phyloP scores from a whole-genome alignment of 2,797 vertebrate species.

The Ceryle rudis region DNA sequence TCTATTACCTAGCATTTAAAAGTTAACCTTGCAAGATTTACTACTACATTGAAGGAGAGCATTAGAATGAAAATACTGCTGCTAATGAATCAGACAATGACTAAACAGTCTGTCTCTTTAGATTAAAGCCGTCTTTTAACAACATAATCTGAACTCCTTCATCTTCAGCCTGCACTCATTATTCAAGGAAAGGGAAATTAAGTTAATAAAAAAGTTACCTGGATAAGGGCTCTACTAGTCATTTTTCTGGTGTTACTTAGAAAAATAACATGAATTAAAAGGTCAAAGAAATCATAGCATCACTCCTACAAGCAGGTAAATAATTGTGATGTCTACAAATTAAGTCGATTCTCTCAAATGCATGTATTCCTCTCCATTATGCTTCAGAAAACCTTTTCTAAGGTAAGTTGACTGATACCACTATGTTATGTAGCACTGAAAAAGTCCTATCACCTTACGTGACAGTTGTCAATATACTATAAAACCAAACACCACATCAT shows the following conservation, averaged over 20 bases:
- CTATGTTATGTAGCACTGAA: background rate
- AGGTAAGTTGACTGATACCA: background rate
- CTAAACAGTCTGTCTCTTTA: constrained; percentile 16
- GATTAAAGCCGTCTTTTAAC: constrained; percentile 13
- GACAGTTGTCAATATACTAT: background rate
- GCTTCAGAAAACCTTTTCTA: background rate
- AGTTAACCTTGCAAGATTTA: constrained; percentile 28
- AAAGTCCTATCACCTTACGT: background rate
- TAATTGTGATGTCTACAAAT: background rate
- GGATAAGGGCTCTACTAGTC: background rate
- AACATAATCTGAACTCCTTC: background rate
- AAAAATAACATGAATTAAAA: background rate
- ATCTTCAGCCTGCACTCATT: background rate
- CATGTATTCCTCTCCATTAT: background rate
- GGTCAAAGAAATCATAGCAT: background rate
- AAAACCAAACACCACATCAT: background rate
- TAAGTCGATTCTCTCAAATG: background rate
- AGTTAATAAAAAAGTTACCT: background rate
- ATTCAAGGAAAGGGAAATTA: constrained; percentile 17
- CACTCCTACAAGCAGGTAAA: background rate
- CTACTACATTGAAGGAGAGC: background rate
- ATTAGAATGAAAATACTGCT: constrained; percentile 2
- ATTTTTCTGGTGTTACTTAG: background rate
- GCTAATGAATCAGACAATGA: constrained; percentile 15
- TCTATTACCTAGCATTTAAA: constrained; percentile 8